Conservation (phyloP, 2,113 vertebrate genomes). For the Nipponia nippon region DNA sequence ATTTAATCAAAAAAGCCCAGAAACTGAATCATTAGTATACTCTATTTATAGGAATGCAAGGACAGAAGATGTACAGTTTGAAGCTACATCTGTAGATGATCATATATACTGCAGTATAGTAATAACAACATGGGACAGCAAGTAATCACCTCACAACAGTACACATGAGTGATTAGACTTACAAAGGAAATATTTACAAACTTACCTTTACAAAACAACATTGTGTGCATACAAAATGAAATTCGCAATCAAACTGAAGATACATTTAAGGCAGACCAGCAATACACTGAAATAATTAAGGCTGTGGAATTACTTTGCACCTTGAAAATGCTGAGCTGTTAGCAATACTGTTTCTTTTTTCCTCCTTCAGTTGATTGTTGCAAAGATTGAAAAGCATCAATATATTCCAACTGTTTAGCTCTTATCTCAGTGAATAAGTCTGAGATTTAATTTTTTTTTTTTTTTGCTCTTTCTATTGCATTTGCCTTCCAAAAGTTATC, state of each 20-base stretch:
- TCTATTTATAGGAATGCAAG: slow-evolving; percentile 74
- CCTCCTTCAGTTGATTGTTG: slow-evolving; percentile 5
- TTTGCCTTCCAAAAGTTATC: slow-evolving; percentile 37
- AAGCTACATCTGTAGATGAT: slow-evolving; percentile 66
- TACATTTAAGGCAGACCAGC: slow-evolving; percentile 82
- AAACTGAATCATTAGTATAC: slow-evolving; percentile 35
- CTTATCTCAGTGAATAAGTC: not conserved
- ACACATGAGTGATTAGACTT: slow-evolving; percentile 69
- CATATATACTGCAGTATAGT: slow-evolving; percentile 58
- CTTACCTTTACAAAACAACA: slow-evolving; percentile 76
- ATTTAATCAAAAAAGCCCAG: slow-evolving; percentile 63
- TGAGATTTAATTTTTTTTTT: not conserved
- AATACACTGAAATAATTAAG: slow-evolving; percentile 80
- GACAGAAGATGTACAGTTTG: slow-evolving; percentile 70
- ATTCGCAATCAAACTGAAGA: slow-evolving; percentile 66
- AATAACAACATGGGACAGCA: slow-evolving; percentile 69
- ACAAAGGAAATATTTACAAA: slow-evolving; percentile 80
- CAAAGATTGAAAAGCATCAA: slow-evolving; percentile 59
- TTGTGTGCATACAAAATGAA: slow-evolving; percentile 75
- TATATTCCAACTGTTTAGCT: slow-evolving; percentile 46
- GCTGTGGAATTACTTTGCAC: slow-evolving; percentile 79
- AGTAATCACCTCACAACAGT: slow-evolving; percentile 72
- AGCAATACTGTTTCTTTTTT: slow-evolving; percentile 62
- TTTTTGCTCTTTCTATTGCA: not conserved
- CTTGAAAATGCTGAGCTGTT: slow-evolving; percentile 75